Evolutionary conservation across 2,797 vertebrate species (phyloP).

Genomic region (Peromyscus eremicus): DNA sequence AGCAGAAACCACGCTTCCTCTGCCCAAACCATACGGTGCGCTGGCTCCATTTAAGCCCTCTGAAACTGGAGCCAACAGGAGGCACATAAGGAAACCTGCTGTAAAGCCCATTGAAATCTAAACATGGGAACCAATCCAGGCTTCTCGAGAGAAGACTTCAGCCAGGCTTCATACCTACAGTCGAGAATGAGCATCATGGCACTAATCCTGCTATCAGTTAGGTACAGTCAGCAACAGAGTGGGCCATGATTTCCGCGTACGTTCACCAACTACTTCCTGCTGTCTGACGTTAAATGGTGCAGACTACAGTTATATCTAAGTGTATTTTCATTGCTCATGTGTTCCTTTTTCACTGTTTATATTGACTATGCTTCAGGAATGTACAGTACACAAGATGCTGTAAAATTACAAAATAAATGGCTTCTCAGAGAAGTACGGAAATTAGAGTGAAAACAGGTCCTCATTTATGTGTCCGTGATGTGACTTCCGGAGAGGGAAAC

Average conservation of each 20-base stretch:
- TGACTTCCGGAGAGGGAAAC: background rate
- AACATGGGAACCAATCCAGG: constrained; percentile 1
- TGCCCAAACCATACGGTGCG: constrained; percentile 92
- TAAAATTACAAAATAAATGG: constrained; percentile 67
- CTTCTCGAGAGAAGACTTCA: background rate
- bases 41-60: constrained; percentile 92
- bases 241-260: background rate
- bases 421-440: constrained; percentile 48
- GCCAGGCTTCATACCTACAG: background rate
- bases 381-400: background rate
- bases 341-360: constrained; percentile 5
- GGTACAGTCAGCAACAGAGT: background rate
- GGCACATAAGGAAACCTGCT: constrained; percentile 92
- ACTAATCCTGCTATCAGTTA: background rate
- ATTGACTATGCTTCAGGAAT: constrained; percentile 35
- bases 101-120: constrained; percentile 91
- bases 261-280: background rate
- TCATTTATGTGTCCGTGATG: background rate
- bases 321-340: background rate
- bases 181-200: constrained; percentile 7
- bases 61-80: constrained; percentile 89
- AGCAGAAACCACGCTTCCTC: constrained; percentile 85
- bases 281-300: background rate
- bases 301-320: background rate
- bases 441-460: constrained; percentile 10